Percentiles rank a stretch among this genome's conserved stretches.
phyloP scores from a whole-genome alignment of 2,797 vertebrate species.

The Thripadectes ignobilis region DNA sequence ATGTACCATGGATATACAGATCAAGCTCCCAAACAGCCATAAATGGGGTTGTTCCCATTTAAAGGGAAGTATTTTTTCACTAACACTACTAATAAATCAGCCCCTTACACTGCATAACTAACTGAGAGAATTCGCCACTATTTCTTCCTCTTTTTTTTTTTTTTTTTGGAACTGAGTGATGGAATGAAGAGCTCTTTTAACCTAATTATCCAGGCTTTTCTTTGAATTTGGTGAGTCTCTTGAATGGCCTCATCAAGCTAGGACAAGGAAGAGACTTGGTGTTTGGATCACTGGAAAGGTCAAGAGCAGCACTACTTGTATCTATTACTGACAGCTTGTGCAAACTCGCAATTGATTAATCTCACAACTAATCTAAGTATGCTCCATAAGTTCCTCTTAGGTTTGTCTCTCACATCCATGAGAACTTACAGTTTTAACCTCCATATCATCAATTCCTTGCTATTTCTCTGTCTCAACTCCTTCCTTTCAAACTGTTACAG shows the following conservation, averaged over 20 bases:
- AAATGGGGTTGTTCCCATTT: not conserved
- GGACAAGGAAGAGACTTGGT: not conserved
- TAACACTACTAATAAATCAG: not conserved
- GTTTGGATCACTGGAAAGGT: not conserved
- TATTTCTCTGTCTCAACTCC: not conserved
- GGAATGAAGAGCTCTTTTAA: not conserved
- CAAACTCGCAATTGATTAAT: not conserved
- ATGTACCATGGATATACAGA: not conserved
- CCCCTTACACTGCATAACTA: not conserved
- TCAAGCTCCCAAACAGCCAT: not conserved
- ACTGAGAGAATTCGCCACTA: not conserved
- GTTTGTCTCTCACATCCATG: not conserved
- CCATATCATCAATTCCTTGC: not conserved
- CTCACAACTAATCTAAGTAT: not conserved
- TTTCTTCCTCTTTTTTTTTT: not conserved
- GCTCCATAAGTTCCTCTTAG: not conserved
- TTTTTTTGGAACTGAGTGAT: not conserved
- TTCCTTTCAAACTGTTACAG: not conserved
- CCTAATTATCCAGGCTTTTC: not conserved
- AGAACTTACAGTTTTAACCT: conserved; percentile 24
- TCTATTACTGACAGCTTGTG: not conserved
- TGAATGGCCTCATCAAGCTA: not conserved
- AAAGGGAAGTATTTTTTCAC: not conserved
- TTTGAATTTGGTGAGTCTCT: not conserved
- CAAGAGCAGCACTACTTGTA: not conserved